phyloP scores from a whole-genome alignment of 2,888 invertebrate species.

The Amblyjoppa proteus region DNA sequence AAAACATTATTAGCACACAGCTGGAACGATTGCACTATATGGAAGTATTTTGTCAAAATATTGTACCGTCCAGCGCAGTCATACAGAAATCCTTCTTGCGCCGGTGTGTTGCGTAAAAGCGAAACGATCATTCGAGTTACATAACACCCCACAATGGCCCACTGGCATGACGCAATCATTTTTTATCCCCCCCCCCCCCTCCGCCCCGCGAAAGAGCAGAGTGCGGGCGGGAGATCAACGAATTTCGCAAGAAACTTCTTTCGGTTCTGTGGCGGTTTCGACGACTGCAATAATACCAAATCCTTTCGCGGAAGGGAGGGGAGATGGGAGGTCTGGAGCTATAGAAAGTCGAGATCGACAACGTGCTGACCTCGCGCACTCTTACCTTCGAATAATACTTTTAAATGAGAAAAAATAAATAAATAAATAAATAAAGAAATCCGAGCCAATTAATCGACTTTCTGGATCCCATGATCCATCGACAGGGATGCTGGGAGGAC shows the following conservation, averaged over 20 bases:
- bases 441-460: neutral
- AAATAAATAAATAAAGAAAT: neutral
- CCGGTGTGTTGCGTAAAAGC: conserved; percentile 63
- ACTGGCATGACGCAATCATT: conserved; percentile 66
- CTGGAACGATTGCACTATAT: neutral
- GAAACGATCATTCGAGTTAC: conserved; percentile 65
- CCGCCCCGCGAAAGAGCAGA: conserved; percentile 53
- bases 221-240: conserved; percentile 62
- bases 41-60: conserved; percentile 35
- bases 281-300: conserved; percentile 49
- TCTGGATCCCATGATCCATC: neutral
- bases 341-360: conserved; percentile 53
- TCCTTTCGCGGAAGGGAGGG: conserved; percentile 55
- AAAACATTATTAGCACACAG: neutral
- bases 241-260: conserved; percentile 63
- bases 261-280: conserved; percentile 31
- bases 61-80: conserved; percentile 10
- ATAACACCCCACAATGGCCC: conserved; percentile 67
- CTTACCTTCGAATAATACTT: conserved; percentile 36
- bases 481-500: neutral
- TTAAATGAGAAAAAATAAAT: conserved; percentile 49
- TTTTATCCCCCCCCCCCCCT: conserved; percentile 64
- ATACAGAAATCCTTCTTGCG: conserved; percentile 23
- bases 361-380: conserved; percentile 64
- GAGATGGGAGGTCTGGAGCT: conserved; percentile 6